Evolutionary conservation across 2,888 invertebrate species (phyloP).

Genomic region (Aproaerema taeniolella): DNA sequence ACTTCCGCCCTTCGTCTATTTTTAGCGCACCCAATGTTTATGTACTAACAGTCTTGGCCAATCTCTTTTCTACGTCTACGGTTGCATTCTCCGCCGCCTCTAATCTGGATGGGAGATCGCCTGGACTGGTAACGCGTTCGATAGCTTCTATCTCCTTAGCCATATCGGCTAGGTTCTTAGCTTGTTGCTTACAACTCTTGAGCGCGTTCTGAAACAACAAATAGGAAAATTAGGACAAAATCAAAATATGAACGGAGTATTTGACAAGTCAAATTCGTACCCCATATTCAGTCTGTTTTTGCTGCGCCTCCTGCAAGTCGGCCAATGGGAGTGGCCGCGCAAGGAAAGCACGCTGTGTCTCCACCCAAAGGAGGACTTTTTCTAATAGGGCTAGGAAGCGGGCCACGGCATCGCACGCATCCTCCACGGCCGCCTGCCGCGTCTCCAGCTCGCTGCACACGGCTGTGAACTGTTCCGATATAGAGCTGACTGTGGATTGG

Average conservation of each 20-base stretch:
- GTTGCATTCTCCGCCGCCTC: constrained; percentile 92
- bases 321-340: constrained; percentile 86
- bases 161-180: constrained; percentile 94
- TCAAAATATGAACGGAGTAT: too few relatives aligned
- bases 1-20: neutral
- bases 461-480: constrained; percentile 87
- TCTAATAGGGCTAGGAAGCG: constrained; percentile 90
- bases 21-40: neutral
- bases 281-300: constrained; percentile 91
- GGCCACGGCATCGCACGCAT: constrained; percentile 92
- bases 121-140: constrained; percentile 88
- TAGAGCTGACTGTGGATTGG: constrained; percentile 83
- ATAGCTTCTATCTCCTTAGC: constrained; percentile 92
- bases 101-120: constrained; percentile 90
- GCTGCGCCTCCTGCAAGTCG: constrained; percentile 88
- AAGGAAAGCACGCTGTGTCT: constrained; percentile 88
- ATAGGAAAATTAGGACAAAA: too few relatives aligned
- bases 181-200: constrained; percentile 92
- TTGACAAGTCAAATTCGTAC: constrained; percentile 72
- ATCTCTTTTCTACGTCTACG: constrained; percentile 88
- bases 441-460: constrained; percentile 89
- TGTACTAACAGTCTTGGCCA: constrained; percentile 87
- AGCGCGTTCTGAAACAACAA: constrained; percentile 83
- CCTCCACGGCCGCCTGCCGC: constrained; percentile 89
- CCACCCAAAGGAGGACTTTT: constrained; percentile 89